phyloP scores from a whole-genome alignment of 2,888 invertebrate species.

The Trissolcus japonicus region DNA sequence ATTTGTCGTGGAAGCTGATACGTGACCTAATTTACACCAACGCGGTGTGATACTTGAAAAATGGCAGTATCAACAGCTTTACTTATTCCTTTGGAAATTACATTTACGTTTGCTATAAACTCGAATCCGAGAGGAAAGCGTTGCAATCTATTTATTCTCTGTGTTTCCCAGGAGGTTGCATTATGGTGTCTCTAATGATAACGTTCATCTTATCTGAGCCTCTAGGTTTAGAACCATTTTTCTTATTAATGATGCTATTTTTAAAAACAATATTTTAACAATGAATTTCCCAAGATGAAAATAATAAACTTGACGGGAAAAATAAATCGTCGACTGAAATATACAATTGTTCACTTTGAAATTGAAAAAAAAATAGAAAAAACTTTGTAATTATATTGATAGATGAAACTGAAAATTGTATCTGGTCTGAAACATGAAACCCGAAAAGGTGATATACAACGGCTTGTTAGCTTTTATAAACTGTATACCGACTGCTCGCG shows the following conservation, averaged over 20 bases:
- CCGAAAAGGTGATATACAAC: not conserved
- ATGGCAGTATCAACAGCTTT: conserved; percentile 11
- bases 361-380: not conserved
- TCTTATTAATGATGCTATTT: not conserved
- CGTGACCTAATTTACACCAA: conserved; percentile 27
- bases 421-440: not conserved
- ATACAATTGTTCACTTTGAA: not conserved
- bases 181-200: too few relatives aligned
- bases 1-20: conserved; percentile 25
- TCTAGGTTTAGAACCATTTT: too few relatives aligned
- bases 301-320: too few relatives aligned
- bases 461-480: not conserved
- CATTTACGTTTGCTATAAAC: conserved; percentile 13
- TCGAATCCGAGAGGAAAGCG: conserved; percentile 6
- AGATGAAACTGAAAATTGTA: not conserved
- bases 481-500: not conserved
- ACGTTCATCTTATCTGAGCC: not conserved
- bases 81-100: conserved; percentile 16
- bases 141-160: conserved; percentile 11
- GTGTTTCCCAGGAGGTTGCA: too few relatives aligned
- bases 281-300: too few relatives aligned
- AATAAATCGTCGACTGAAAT: too few relatives aligned
- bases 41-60: conserved; percentile 18
- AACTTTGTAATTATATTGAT: not conserved
- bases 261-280: not conserved